These are phyloP conservation scores for Laodelphax striatellus DNA, from an alignment of 1,140 invertebrate species.

Conservation along the genomic window DNA sequence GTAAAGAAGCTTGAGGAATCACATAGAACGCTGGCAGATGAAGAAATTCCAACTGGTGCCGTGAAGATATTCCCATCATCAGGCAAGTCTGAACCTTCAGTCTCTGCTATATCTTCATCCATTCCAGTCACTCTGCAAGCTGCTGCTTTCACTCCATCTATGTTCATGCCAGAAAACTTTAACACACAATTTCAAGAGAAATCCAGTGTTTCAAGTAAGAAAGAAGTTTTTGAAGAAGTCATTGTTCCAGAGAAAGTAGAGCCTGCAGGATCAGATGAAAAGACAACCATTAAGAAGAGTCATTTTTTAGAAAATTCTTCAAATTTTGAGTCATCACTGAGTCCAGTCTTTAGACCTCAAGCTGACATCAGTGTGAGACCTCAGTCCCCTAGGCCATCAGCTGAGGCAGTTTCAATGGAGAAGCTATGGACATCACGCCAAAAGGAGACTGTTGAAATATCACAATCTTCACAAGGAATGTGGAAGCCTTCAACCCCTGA, in stretches of 20 bases:
- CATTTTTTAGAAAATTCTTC: no score
- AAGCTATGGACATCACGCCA: conserved; percentile 37
- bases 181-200: background rate
- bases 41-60: conserved; percentile 48
- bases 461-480: background rate
- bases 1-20: conserved; percentile 51
- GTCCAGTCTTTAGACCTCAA: conserved; percentile 30
- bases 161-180: background rate
- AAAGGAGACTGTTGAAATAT: background rate
- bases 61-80: conserved; percentile 44
- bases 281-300: background rate
- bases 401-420: conserved; percentile 47
- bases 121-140: background rate
- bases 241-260: conserved; percentile 13
- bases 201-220: conserved; percentile 6
- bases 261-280: conserved; percentile 7
- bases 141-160: background rate
- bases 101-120: background rate
- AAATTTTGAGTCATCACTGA: conserved; percentile 5
- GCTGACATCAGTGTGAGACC: conserved; percentile 23
- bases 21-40: conserved; percentile 39
- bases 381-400: conserved; percentile 36
- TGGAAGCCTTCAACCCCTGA: no score
- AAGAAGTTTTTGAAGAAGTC: conserved; percentile 17
- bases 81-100: conserved; percentile 1